Base-by-base conservation (phyloP, 2,888 invertebrate genomes). In the Coremacera marginata region DNA sequence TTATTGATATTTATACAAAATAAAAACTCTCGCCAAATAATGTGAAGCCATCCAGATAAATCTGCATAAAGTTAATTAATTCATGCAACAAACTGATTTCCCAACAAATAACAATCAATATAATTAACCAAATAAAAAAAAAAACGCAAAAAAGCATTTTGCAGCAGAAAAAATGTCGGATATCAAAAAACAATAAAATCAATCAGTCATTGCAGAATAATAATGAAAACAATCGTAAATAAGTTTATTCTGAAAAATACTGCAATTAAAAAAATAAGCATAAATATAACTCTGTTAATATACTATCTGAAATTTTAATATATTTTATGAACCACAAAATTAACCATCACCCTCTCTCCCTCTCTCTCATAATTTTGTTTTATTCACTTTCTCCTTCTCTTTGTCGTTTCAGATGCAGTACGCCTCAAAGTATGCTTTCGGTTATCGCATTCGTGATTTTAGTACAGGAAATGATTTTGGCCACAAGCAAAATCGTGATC, bases 401-500 rank as follows among this genome's bases (percentile, higher is more conserved):
- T 22, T 67, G 22, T 73, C 44, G 8, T 89, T 89, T 22, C 91
- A 93, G 93, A 86, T 91, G 68, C 91, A 91, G 73, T 92, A 93
- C 86, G 92, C 92, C 70, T 91, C 92, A 0, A 91, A 91, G 86
- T 93, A 93, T 88, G 92, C 92, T 83, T 93, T 93, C 81, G 93
- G 95, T 2, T 95, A 95, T 89, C 90, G 93, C 78, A 94, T 95
- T 5, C 91, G 92, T 75, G 95, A 95, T 88, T 91, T 91, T 78
- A 90, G 93, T 82, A 92, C 92, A 79, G 94, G 94, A 71, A 95
- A 94, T 85, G 93, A 94, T 86, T 95, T 93, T 86, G 94, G 95
- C 9, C 95, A 95, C 87, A 92, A 92, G 78, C 95, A 95, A 88
- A 91, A 92, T 62, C 91, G 91, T 82, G 91, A 92, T 82, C 92